Conservation (phyloP, 1,140 invertebrate genomes). For the Pseudomyrmex concolor region DNA sequence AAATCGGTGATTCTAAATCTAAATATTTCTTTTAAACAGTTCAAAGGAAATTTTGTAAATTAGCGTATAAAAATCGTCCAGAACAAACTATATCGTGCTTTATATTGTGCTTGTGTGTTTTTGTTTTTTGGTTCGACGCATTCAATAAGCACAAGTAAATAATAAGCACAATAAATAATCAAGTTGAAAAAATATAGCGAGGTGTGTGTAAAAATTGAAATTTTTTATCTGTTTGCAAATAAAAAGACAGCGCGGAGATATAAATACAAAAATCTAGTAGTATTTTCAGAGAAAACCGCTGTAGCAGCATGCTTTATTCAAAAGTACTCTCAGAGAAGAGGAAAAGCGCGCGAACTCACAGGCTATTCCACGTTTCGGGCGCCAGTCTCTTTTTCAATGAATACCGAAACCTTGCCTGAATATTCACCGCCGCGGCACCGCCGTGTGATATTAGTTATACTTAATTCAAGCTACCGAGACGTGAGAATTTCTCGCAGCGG, state of each 20-base stretch:
- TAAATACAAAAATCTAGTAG: constrained; percentile 52
- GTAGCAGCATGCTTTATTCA: constrained; percentile 51
- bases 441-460: constrained; percentile 83
- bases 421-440: constrained; percentile 45
- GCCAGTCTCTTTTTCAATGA: constrained; percentile 80
- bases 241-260: constrained; percentile 30
- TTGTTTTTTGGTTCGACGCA: too few species aligned
- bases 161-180: not conserved
- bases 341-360: constrained; percentile 20
- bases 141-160: not conserved
- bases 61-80: too few species aligned
- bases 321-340: constrained; percentile 25
- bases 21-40: too few species aligned
- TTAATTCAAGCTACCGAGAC: constrained; percentile 81
- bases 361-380: constrained; percentile 48
- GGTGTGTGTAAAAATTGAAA: too few species aligned
- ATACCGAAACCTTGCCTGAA: constrained; percentile 81
- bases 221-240: too few species aligned
- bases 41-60: too few species aligned
- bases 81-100: too few species aligned
- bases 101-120: too few species aligned
- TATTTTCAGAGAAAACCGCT: constrained; percentile 39
- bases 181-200: too few species aligned
- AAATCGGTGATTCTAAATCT: too few species aligned
- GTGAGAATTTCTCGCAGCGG: constrained; percentile 36